These are phyloP conservation scores for Lepidocyrtoides sp. DNA, from an alignment of 2,888 invertebrate species.

Conservation along the genomic window DNA sequence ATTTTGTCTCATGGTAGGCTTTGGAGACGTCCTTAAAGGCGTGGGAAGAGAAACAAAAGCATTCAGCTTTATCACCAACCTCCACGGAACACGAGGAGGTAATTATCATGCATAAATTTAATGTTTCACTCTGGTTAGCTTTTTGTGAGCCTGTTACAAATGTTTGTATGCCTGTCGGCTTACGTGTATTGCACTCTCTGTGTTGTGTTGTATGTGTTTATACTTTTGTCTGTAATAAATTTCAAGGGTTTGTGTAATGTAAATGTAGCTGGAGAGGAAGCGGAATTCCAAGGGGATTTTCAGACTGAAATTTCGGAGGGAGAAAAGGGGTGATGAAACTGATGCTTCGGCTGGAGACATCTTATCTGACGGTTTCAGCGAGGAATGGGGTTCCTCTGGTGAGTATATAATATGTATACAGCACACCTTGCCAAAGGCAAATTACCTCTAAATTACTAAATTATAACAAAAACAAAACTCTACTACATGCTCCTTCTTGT, in stretches of 20 bases:
- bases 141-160: neutral
- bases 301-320: conserved; percentile 82
- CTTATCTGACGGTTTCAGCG: conserved; percentile 84
- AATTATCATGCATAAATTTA: conserved; percentile 13
- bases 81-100: conserved; percentile 84
- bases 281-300: conserved; percentile 84
- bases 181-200: conserved; percentile 37
- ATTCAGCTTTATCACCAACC: conserved; percentile 81
- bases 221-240: conserved; percentile 58
- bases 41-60: conserved; percentile 94
- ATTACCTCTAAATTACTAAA: neutral
- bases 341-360: conserved; percentile 75
- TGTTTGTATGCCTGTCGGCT: neutral
- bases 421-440: neutral
- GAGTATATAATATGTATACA: conserved; percentile 27
- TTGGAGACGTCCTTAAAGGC: conserved; percentile 95
- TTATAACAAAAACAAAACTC: neutral
- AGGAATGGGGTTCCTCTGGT: conserved; percentile 84
- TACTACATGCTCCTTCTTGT: neutral
- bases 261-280: conserved; percentile 84
- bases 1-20: conserved; percentile 87
- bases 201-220: conserved; percentile 74
- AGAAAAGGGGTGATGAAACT: conserved; percentile 82
- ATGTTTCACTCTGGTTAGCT: conserved; percentile 39
- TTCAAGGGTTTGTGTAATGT: conserved; percentile 82